A percentile compares a stretch with the other conserved stretches of the same genome.
These are phyloP conservation scores for Zosterops pallidus DNA, from an alignment of 2,113 vertebrate genomes.

Conservation along the genomic window DNA sequence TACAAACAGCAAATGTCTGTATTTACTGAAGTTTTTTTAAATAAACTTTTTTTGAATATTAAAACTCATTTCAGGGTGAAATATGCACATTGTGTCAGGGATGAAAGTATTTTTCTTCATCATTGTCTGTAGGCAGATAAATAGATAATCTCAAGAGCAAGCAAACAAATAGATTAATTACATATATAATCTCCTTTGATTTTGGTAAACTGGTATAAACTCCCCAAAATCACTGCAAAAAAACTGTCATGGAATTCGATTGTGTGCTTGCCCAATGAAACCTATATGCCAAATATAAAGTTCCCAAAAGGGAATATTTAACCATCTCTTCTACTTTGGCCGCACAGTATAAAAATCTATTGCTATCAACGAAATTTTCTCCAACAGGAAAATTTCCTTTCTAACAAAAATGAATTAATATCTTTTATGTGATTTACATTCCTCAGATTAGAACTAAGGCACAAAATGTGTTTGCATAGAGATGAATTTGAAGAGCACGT, in stretches of 20 bases:
- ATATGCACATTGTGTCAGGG: background rate
- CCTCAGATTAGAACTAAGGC: background rate
- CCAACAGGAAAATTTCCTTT: background rate
- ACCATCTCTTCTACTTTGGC: background rate
- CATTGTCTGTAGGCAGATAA: background rate
- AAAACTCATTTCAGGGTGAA: background rate
- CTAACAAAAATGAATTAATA: background rate
- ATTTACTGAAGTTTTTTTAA: background rate
- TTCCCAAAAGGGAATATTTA: background rate
- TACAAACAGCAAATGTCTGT: background rate
- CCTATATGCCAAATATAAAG: background rate
- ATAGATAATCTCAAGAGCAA: background rate
- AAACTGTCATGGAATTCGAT: accelerated
- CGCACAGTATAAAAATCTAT: background rate
- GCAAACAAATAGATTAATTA: background rate
- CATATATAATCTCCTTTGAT: background rate
- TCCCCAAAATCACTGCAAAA: background rate
- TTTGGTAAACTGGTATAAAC: background rate
- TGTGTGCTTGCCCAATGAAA: background rate
- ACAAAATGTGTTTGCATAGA: background rate
- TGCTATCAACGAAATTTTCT: background rate
- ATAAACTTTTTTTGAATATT: background rate
- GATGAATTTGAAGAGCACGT: accelerated
- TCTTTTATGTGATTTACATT: background rate
- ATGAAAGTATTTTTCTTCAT: background rate